These are phyloP conservation scores for Dasypolia templi DNA, from an alignment of 2,888 invertebrate genomes.

Conservation along the genomic window DNA sequence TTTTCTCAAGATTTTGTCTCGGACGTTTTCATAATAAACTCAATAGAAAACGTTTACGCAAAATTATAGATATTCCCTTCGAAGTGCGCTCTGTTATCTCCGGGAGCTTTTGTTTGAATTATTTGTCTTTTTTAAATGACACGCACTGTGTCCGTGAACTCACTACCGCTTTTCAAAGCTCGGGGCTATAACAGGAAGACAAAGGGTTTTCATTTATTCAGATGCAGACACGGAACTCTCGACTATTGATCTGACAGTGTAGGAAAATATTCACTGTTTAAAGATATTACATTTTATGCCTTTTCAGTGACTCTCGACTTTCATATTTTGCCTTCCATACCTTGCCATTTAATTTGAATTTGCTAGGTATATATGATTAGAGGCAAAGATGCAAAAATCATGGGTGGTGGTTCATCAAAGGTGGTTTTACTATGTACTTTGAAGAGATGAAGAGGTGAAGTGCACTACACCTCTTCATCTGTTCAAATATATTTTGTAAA, in stretches of 20 bases:
- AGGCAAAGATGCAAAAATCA: neutral
- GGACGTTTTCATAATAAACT: constrained; percentile 47
- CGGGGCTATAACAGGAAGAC: constrained; percentile 61
- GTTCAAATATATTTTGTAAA: too few relatives aligned
- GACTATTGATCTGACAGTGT: constrained; percentile 60
- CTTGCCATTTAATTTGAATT: neutral
- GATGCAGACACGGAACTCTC: constrained; percentile 42
- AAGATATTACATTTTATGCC: constrained; percentile 23
- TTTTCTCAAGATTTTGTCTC: constrained; percentile 62
- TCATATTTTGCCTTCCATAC: too few relatives aligned
- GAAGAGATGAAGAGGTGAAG: too few relatives aligned
- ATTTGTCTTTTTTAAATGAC: constrained; percentile 64
- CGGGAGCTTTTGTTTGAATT: constrained; percentile 63
- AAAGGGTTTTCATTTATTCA: constrained; percentile 71
- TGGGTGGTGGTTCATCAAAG: too few relatives aligned
- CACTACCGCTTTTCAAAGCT: constrained; percentile 53
- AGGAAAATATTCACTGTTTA: constrained; percentile 31
- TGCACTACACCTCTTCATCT: too few relatives aligned
- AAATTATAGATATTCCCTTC: constrained; percentile 39
- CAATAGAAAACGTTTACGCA: constrained; percentile 46
- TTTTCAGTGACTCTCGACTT: neutral
- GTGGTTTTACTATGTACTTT: too few relatives aligned
- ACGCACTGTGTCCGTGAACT: constrained; percentile 44
- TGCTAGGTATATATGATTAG: neutral
- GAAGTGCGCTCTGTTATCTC: constrained; percentile 26